Evolutionary conservation across 2,113 vertebrate genomes (phyloP), one percentile per base, ranked within the genome.

Genomic region (Amblyornis subalaris): DNA sequence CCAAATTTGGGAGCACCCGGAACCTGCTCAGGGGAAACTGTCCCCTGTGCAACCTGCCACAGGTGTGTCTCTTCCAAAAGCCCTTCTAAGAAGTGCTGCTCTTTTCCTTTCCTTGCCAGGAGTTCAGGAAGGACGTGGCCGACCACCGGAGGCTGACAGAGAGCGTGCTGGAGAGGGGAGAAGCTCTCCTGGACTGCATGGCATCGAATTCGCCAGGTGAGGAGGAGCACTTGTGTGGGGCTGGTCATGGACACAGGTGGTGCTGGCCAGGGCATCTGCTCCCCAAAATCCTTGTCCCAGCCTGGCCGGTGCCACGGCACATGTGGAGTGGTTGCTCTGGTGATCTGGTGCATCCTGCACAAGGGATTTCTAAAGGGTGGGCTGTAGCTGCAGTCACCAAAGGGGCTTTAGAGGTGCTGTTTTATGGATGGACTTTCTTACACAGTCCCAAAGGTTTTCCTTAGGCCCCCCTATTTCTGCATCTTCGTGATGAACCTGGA

Each of bases 121-220:
- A 97, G 80, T 98, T 99, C 93, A 98, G 98, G 97, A 98, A 95
- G 88, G 98, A 99, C 2, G 93, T 99, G 85, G 97, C 97, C 2
- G 75, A 96, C 69, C 98, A 99, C 66, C 98, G 97, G 72, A 97
- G 96, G 29, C 97, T 99, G 96, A 98, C 98, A 0, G 96, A 98
- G 88, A 96, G 96, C 0, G 98, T 99, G 45, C 93, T 99, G 85
- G 97, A 98, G 70, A 97, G 97, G 38, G 99, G 99, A 47, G 98
- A 98, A 54, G 95, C 95, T 13, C 98, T 99, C 35, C 98, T 99
- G 31, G 78, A 96, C 95, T 98, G 98, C 95, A 98, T 99, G 95
- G 82, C 98, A 28, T 96, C 95, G 0, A 98, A 96, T 18, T 98
- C 98, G 6, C 98, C 99, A 92, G 98, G 99, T 99, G 93, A 98